Evolutionary conservation across 2,797 vertebrate species (phyloP), one percentile per base, ranked within the genome.

Genomic region (Philypnodon macrostomus): DNA sequence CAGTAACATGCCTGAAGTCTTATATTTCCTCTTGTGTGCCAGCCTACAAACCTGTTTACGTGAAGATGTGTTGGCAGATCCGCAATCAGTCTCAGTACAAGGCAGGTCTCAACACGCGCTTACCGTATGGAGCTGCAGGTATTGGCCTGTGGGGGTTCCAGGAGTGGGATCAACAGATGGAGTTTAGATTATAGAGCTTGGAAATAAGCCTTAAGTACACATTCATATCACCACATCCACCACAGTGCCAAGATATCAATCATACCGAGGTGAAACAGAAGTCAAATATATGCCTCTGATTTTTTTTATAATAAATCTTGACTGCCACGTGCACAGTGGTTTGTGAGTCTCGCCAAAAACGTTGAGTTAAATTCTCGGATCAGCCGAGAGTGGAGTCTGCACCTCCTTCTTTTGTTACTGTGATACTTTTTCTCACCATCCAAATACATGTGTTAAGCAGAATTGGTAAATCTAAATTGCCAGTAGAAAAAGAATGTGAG

Each of bases 51-150:
- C 19, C 44, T 82, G 68, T 77, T 78, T 63, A 75, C 19, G 35
- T 60, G 64, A 47, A 58, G 69, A 64, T 64, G 63, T 66, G 64
- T 58, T 65, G 46, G 56, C 49, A 55, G 35, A 79, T 63, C 26
- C n/a, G n/a, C n/a, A n/a, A n/a, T n/a, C n/a, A n/a, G n/a, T n/a
- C n/a, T n/a, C n/a, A 56, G 27, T 29, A 40, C 5, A 26, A 5
- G 26, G 34, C 82, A 73, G 31, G 76, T 63, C 39, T 53, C 29
- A 53, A 66, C 80, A 39, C 2, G 72, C 64, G 9, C 23, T 33
- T 15, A 26, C 41, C 32, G 45, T 30, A 33, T 53, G 27, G 49
- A 53, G 33, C 35, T 60, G 47, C 73, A 75, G 44, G 69, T 58
- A 44, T 35, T 17, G 59, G 51, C 70, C 37, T 72, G 58, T 41